Conservation (phyloP, 2,797 vertebrate species). For the Xiphorhynchus erythropygius region DNA sequence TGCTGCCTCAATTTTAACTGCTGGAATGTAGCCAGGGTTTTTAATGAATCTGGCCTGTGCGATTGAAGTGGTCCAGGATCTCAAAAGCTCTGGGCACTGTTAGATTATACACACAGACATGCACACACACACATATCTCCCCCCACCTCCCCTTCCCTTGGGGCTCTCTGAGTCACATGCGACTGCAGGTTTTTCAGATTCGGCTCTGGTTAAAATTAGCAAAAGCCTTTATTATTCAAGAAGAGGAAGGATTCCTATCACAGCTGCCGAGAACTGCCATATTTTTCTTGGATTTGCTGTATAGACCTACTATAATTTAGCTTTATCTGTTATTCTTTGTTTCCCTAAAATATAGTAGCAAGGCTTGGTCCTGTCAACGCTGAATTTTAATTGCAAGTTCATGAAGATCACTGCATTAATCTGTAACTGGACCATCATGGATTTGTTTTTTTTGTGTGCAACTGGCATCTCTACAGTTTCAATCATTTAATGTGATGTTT, state of each 20-base stretch:
- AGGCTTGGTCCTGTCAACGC: neutral
- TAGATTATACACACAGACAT: conserved; percentile 87
- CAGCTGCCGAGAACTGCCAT: conserved; percentile 60
- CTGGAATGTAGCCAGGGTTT: conserved; percentile 94
- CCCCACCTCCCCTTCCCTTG: conserved; percentile 80
- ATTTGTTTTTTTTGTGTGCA: neutral
- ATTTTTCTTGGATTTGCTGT: conserved; percentile 58
- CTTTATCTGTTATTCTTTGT: conserved; percentile 55
- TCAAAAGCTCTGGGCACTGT: conserved; percentile 92
- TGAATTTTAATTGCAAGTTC: conserved; percentile 50
- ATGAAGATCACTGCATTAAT: conserved; percentile 26
- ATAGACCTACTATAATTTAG: conserved; percentile 42
- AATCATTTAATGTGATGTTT: neutral
- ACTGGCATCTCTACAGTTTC: neutral
- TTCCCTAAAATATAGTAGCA: conserved; percentile 46
- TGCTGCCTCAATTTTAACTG: conserved; percentile 95
- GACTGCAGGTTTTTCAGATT: conserved; percentile 83
- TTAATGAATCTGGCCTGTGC: conserved; percentile 99
- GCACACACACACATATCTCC: conserved; percentile 75
- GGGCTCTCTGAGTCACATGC: conserved; percentile 80
- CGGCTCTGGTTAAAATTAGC: conserved; percentile 86
- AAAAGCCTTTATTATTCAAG: conserved; percentile 74
- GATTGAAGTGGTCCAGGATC: conserved; percentile 87
- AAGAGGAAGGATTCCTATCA: conserved; percentile 67
- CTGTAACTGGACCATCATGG: neutral